These are phyloP conservation scores for Carcinoscorpius rotundicauda DNA, from an alignment of 1,140 invertebrate genomes.

Conservation along the genomic window DNA sequence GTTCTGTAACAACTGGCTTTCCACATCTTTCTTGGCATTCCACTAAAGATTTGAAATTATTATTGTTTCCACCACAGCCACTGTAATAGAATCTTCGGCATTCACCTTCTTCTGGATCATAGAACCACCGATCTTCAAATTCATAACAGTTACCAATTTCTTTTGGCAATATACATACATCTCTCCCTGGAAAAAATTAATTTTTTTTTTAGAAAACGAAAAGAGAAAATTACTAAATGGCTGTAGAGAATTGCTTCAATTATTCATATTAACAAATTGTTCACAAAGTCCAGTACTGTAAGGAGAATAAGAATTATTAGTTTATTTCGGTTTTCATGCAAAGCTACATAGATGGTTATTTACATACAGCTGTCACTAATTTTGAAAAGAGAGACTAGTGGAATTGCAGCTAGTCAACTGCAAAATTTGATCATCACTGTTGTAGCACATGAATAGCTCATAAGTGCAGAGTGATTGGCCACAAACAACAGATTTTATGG, in stretches of 20 bases:
- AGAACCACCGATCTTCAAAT: slow-evolving; percentile 47
- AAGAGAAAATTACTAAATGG: neutral
- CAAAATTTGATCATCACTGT: too few relatives aligned
- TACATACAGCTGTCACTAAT: too few relatives aligned
- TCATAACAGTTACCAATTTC: slow-evolving; percentile 42
- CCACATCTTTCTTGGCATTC: neutral
- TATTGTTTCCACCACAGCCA: slow-evolving; percentile 69
- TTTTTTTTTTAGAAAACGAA: neutral
- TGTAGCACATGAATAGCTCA: too few relatives aligned
- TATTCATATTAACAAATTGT: neutral
- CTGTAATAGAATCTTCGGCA: slow-evolving; percentile 58
- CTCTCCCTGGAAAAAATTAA: slow-evolving; percentile 15
- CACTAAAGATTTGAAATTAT: slow-evolving; percentile 54
- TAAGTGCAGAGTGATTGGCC: too few relatives aligned
- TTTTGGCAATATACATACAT: slow-evolving; percentile 49
- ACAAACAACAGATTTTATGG: too few relatives aligned
- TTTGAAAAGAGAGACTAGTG: too few relatives aligned
- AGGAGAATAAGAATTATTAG: neutral
- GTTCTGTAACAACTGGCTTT: neutral
- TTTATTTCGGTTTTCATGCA: too few relatives aligned
- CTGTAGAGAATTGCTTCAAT: neutral
- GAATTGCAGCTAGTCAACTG: too few relatives aligned
- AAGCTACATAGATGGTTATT: too few relatives aligned
- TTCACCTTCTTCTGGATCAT: slow-evolving; percentile 59
- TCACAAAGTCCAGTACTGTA: neutral